phyloP scores from a whole-genome alignment of 2,113 vertebrate species.

The Boulengeromyrus knoepffleri region DNA sequence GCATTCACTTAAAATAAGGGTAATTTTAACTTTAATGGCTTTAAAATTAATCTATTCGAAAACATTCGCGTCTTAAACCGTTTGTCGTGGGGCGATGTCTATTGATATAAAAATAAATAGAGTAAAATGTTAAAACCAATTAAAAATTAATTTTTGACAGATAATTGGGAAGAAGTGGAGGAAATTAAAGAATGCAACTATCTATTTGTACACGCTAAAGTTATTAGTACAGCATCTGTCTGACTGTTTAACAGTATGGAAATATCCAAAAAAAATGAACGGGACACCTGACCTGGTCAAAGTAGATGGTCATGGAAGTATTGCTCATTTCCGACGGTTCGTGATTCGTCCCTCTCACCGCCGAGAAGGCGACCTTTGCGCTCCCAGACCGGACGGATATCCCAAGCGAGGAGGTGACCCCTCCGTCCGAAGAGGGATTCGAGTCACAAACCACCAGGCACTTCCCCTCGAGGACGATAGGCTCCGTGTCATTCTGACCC shows the following conservation, averaged over 20 bases:
- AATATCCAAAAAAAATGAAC: not conserved
- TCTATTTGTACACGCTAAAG: not conserved
- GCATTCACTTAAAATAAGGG: not conserved
- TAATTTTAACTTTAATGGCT: not conserved
- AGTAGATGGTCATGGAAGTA: slow-evolving; percentile 98
- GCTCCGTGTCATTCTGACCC: slow-evolving; percentile 93
- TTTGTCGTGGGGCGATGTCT: not conserved
- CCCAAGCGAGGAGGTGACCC: slow-evolving; percentile 89
- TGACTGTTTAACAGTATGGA: not conserved
- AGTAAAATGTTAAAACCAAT: not conserved
- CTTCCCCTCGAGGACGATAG: slow-evolving; percentile 94
- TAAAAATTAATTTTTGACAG: not conserved
- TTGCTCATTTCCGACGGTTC: slow-evolving; percentile 96
- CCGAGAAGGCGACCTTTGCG: slow-evolving; percentile 95
- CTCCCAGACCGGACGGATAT: slow-evolving; percentile 93
- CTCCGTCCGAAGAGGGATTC: slow-evolving; percentile 91
- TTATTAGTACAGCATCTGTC: not conserved
- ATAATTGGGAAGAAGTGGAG: not conserved
- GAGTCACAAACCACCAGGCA: slow-evolving; percentile 97
- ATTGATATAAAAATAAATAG: not conserved
- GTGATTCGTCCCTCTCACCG: slow-evolving; percentile 89
- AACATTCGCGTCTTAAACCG: not conserved
- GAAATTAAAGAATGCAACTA: not conserved
- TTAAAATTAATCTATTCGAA: not conserved
- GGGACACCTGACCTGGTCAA: slow-evolving; percentile 83